Base-by-base conservation (phyloP, 2,113 vertebrate species). In the Campylomormyrus tamandua region DNA sequence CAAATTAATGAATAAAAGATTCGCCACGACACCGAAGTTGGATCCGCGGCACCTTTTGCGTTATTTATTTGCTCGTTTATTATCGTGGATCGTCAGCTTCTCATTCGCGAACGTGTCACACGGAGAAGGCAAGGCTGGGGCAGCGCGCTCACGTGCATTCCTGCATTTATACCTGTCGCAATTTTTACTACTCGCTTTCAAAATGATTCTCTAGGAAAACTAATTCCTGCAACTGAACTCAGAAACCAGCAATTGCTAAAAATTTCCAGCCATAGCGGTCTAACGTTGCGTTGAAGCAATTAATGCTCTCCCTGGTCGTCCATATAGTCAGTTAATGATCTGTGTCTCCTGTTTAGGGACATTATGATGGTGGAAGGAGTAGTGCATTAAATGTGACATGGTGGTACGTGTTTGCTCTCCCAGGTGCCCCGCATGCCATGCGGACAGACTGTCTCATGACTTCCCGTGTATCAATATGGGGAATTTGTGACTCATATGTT, bases 211-310 rank as follows among this genome's bases (percentile, higher is more conserved):
- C 62, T 5, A 5, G n/a, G n/a, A 31, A 11, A 11, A 70, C 62
- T 70, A 1, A 31, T 31, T 31, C 15, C 27, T 31, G 9, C 62
- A 0, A 70, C 62, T 31, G 8, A 31, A 31, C 62, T 91, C 90
- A 92, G 93, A 94, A 95, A 94, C 90, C 88, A 90, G 92, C 92
- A 95, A 95, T 95, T 95, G 94, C 93, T 94, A 94, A 94, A 94
- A 94, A 96, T 95, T 96, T 95, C 94, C 94, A 93, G 93, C 8
- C 92, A 94, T 91, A 89, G 85, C 93, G 91, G 92, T 92, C 92
- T 90, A 91, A 92, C 92, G 90, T 94, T 84, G 92, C 95, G 9
- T 94, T 93, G 92, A 95, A 93, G 95, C 95, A 95, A 96, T 95
- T 95, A 95, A 94, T 93, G 92, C 92, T 93, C 93, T 96, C 94